Base-by-base conservation (phyloP, 2,888 invertebrate genomes). In the Cryptophagus acutangulus region DNA sequence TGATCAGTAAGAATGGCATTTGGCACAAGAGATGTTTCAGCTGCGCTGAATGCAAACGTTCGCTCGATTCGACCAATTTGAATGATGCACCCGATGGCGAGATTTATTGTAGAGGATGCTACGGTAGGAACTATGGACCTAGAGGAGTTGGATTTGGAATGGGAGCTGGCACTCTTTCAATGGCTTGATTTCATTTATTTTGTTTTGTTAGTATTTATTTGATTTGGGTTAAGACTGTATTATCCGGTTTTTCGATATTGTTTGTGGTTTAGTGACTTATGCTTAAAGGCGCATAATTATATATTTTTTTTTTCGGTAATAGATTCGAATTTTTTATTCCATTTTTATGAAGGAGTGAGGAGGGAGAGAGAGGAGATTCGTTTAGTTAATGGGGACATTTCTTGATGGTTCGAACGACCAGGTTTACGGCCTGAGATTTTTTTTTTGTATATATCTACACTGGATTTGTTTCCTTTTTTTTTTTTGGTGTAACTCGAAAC, bases 11-110 rank as follows among this genome's bases (percentile, higher is more conserved):
- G 74, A 88, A 86, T 70, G 82, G 85, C 65, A 75, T 87, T 62
- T 91, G 89, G 89, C 95, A 96, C 75, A 91, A 84, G 72, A 59
- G 66, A 40, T 95, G 95, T 76, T 95, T 95, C 81, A 84, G 84
- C 71, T 95, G 95, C 72, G 81, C 79, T 36, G 87, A 85, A 57
- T 92, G 91, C 71, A 82, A 83, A 61, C 84, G 84, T 71, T 89
- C 89, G 57, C 65, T 79, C 71, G 92, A 92, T 72, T 91, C 91
- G 55, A 90, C 90, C 62, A 90, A 87, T 66, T 75, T 89, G 58
- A 89, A 88, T 66, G 93, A 92, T 63, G 93, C 86, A 52, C 93
- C 94, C 46, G 87, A 93, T 67, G 87, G 87, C 39, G 90, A 94
- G 66, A 89, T 95, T 65, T 95, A 91, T 75, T 95, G 93, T 74